Percentiles rank a stretch among this genome's conserved stretches.
Evolutionary conservation across 1,140 invertebrate species (phyloP).

Genomic region (Gonioctena quinquepunctata): DNA sequence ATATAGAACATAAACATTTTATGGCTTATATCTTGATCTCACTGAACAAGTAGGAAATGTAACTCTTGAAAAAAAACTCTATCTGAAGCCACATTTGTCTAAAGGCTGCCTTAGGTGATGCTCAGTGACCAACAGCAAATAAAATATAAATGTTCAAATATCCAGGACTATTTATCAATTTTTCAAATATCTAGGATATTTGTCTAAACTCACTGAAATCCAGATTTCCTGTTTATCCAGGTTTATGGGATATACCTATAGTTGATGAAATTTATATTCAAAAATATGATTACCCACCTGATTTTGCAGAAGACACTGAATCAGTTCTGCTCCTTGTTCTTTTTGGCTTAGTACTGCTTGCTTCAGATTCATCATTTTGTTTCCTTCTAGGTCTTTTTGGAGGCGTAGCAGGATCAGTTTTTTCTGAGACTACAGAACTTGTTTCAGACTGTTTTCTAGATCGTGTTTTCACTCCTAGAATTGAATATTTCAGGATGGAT

Average conservation of each 20-base stretch:
- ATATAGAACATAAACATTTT: too few species aligned
- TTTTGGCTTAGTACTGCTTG: not conserved
- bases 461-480: slow-evolving; percentile 25
- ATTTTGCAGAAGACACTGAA: slow-evolving; percentile 17
- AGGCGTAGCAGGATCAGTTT: slow-evolving; percentile 8
- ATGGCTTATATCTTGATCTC: too few species aligned
- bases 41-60: too few species aligned
- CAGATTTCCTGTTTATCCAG: not conserved
- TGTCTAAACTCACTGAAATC: too few species aligned
- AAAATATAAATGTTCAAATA: too few species aligned
- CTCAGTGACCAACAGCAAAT: too few species aligned
- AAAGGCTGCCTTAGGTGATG: too few species aligned
- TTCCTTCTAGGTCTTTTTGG: slow-evolving; percentile 11
- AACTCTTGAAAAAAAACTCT: too few species aligned
- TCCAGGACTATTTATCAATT: too few species aligned
- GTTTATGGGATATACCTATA: not conserved
- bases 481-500: too few species aligned
- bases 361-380: not conserved
- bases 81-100: too few species aligned
- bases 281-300: not conserved
- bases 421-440: slow-evolving; percentile 18
- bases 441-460: slow-evolving; percentile 23
- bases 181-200: too few species aligned
- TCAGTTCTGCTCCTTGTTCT: slow-evolving; percentile 6
- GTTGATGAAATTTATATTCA: not conserved